Evolutionary conservation across 2,797 vertebrate genomes (phyloP).

Genomic region (Aythya fuligula): DNA sequence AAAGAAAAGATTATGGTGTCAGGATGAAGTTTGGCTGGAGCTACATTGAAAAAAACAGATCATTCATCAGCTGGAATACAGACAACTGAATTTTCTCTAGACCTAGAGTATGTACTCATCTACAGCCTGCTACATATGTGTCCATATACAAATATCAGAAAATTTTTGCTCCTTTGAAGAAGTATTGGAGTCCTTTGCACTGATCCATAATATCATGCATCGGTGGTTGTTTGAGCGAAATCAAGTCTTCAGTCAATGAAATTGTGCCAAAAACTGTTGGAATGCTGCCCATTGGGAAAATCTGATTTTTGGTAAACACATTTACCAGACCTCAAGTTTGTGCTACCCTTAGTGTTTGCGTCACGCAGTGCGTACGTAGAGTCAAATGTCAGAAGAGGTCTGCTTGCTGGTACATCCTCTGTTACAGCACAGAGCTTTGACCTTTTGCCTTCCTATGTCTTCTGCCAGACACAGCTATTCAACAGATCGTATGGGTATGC

Average conservation of each 20-base stretch:
- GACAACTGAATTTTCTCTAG: not conserved
- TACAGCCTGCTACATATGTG: not conserved
- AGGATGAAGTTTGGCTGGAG: not conserved
- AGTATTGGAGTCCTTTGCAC: not conserved
- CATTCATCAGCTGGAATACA: not conserved
- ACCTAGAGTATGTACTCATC: not conserved
- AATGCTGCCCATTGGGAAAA: not conserved
- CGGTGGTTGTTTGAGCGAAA: not conserved
- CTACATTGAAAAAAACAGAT: not conserved
- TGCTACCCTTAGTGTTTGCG: not conserved
- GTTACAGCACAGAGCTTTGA: not conserved
- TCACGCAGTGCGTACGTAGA: accelerated
- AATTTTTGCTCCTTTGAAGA: not conserved
- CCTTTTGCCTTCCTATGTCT: not conserved
- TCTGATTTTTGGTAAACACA: not conserved
- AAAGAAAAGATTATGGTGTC: not conserved
- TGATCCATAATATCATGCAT: not conserved
- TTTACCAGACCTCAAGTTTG: not conserved
- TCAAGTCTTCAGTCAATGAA: not conserved
- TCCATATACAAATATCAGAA: not conserved
- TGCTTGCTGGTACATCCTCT: not conserved
- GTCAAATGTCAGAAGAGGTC: not conserved
- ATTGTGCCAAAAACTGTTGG: not conserved
- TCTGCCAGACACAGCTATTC: not conserved
- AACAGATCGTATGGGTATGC: accelerated